Base-by-base conservation (phyloP, 2,113 vertebrate species). In the Serinus canaria region DNA sequence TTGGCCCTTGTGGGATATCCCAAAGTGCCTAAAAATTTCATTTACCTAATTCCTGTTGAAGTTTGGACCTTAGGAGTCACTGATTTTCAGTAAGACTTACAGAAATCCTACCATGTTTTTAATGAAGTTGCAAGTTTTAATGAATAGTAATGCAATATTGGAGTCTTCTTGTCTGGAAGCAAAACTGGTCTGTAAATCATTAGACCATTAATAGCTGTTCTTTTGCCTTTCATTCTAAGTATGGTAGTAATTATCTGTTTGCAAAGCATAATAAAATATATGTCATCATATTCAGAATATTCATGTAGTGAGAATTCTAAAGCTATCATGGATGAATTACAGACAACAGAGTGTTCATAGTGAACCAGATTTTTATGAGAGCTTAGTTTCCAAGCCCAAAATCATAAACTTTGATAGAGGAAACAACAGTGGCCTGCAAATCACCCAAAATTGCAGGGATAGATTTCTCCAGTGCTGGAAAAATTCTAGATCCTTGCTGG, bases 161-260 rank as follows among this genome's bases (percentile, higher is more conserved):
- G 96, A 96, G 92, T 86, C 95, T 76, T 87, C 44, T 91, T 88
- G 95, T 92, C 94, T 93, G 66, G 94, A 95, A 94, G 62, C 31
- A 91, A 83, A 91, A 85, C 75, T 88, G 31, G 77, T 64, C 92
- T 93, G 89, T 92, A 93, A 92, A 90, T 95, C 92, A 83, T 96
- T 93, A 91, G 75, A 70, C 82, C 91, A 94, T 91, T 95, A 95
- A 95, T 95, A 95, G 93, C 78, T 95, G 82, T 87, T 94, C 68
- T 44, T 90, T 94, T 7, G 83, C 86, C 80, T 95, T 94, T 95
- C 81, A 31, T 88, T 93, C 69, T 75, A 89, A 91, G 63, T 94
- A 91, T 96, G 94, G 89, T 92, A 93, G 81, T 50, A 93, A 97
- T 96, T 94, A 95, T 95, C 83, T 95, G 67, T 95, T 93, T 96